Evolutionary conservation across 2,797 vertebrate species (phyloP), one percentile per base, ranked within the genome.

Genomic region (Aselliscus stoliczkanus): DNA sequence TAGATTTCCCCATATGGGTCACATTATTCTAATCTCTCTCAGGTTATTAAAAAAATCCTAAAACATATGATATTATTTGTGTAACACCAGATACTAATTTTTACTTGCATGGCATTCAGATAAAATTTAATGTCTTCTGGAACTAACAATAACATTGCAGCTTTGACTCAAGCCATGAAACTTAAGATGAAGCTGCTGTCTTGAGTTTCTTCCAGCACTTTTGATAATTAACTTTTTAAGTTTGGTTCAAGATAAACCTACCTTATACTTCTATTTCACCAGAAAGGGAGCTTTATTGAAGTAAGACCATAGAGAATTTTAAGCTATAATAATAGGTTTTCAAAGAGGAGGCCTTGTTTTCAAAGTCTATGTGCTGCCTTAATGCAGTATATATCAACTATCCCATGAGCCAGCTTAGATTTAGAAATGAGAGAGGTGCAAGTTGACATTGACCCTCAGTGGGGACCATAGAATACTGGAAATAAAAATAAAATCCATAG

Each of bases 311-410:
- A 15, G 12, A 75, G 11, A 70, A 73, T 83, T 76, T 72, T 67
- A 81, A 87, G 34, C 21, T 86, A 13, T 81, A 95, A 39, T 52
- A 84, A 64, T 56, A 79, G 42, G 15, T 62, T 94, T 96, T 90
- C 44, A 70, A 79, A 29, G 21, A 75, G 75, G 29, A 88, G 5
- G 11, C 58, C 18, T 67, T 65, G 58, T 93, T 86, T 58, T 50
- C 62, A 88, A 70, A 86, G 7, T 60, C 3, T 50, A 56, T 90
- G 76, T 64, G 93, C 93, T 83, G 29, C 31, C 67, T 90, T 56
- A n/a, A 52, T 58, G 17, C 27, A 90, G 50, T 15, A 47, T 83
- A 85, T 56, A 58, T 31, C 27, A 77, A 76, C 12, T 27, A 54
- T 69, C 27, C 14, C 20, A 62, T 12, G 18, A 79, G 4, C 39